Percentiles rank a stretch among this genome's conserved stretches.
Evolutionary conservation across 1,140 invertebrate genomes (phyloP).

Genomic region (Drosophila tsacasi): DNA sequence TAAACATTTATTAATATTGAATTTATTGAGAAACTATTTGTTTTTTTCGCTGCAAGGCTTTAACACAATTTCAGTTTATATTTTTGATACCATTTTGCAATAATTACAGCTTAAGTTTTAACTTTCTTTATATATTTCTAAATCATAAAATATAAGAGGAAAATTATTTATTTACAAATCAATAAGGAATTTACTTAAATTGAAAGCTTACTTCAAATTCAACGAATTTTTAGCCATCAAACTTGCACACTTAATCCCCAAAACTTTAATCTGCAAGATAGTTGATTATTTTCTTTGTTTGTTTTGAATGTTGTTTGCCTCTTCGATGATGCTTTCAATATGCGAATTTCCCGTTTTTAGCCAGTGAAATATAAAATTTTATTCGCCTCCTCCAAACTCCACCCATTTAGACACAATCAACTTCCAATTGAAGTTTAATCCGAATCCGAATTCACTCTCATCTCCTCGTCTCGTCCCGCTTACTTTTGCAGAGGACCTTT

Average conservation of each 20-base stretch:
- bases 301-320: not conserved
- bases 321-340: not conserved
- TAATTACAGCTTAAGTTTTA: not conserved
- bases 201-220: not conserved
- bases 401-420: slow-evolving; percentile 42
- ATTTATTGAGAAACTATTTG: not conserved
- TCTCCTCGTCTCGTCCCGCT: not conserved
- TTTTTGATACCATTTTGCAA: not conserved
- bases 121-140: not conserved
- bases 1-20: not conserved
- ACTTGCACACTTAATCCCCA: not conserved
- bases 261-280: slow-evolving; percentile 5
- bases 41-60: too few relatives aligned
- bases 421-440: slow-evolving; percentile 46
- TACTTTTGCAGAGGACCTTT: slow-evolving; percentile 96
- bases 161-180: not conserved
- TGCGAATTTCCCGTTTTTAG: slow-evolving; percentile 2
- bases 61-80: not conserved
- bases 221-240: not conserved
- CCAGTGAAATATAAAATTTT: slow-evolving; percentile 28
- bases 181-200: not conserved
- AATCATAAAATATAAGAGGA: not conserved
- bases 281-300: slow-evolving; percentile 7
- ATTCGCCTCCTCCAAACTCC: slow-evolving; percentile 2
- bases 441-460: slow-evolving; percentile 12